A percentile compares a stretch with the other conserved stretches of the same genome.
These are phyloP conservation scores for Deilephila elpenor DNA, from an alignment of 2,888 invertebrate genomes.

Conservation along the genomic window DNA sequence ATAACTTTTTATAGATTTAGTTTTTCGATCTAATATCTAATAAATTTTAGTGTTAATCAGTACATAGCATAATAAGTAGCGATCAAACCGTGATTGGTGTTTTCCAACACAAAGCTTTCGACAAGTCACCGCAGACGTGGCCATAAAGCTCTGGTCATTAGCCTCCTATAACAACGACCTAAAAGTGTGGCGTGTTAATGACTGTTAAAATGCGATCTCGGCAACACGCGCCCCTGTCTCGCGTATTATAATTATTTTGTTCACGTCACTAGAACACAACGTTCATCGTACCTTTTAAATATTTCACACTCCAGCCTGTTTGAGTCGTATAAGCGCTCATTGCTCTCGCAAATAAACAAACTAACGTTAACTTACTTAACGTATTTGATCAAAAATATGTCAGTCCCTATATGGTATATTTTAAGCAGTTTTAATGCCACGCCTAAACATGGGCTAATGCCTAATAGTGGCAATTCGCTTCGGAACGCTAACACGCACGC, in stretches of 20 bases:
- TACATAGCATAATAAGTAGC: background rate
- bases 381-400: background rate
- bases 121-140: background rate
- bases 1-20: too few species aligned
- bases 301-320: background rate
- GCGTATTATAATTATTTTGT: background rate
- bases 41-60: too few species aligned
- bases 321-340: background rate
- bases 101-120: background rate
- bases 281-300: background rate
- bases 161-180: background rate
- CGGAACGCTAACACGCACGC: conserved; percentile 5
- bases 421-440: conserved; percentile 21
- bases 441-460: conserved; percentile 13
- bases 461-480: conserved; percentile 10
- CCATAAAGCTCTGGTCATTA: background rate
- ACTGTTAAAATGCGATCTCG: background rate
- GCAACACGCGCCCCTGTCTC: background rate
- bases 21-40: background rate
- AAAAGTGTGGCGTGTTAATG: conserved; percentile 7
- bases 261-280: background rate
- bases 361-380: background rate
- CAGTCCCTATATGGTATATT: background rate
- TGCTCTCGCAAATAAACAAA: background rate
- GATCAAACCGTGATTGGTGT: background rate